Evolutionary conservation across 1,140 invertebrate genomes (phyloP).

Genomic region (Myzus persicae): DNA sequence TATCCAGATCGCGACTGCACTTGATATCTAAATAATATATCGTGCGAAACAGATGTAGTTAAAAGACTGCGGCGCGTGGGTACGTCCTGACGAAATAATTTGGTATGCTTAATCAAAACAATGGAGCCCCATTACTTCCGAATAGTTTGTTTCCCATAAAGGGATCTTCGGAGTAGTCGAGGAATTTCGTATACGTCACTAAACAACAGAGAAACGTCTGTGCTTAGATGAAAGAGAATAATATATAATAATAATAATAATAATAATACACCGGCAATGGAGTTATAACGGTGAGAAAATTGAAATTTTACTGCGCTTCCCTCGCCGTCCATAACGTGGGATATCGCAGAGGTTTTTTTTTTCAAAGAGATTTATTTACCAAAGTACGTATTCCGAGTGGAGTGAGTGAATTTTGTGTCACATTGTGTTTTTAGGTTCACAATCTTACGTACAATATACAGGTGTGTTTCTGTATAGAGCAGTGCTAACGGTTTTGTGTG

Average conservation of each 20-base stretch:
- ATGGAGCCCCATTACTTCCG: background rate
- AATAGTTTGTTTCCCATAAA: conserved; percentile 17
- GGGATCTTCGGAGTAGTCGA: background rate
- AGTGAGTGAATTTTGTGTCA: too few species aligned
- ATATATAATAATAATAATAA: background rate
- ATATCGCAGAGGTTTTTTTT: background rate
- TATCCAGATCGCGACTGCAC: background rate
- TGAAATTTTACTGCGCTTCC: background rate
- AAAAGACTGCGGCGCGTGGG: background rate
- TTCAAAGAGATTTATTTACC: too few species aligned
- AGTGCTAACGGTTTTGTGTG: too few species aligned
- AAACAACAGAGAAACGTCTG: background rate
- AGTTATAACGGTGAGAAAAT: background rate
- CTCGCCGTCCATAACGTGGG: too few species aligned
- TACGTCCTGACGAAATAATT: background rate
- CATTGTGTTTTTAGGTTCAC: too few species aligned
- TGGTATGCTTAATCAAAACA: conserved; percentile 1
- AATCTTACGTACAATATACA: too few species aligned
- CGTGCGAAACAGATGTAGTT: background rate
- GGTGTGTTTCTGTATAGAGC: too few species aligned
- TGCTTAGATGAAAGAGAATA: conserved; percentile 5
- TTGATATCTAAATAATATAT: conserved; percentile 16
- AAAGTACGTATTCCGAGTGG: too few species aligned
- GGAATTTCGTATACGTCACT: background rate
- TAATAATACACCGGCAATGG: background rate